Base-by-base conservation (phyloP, 2,888 invertebrate species). In the Protonemura montana region DNA sequence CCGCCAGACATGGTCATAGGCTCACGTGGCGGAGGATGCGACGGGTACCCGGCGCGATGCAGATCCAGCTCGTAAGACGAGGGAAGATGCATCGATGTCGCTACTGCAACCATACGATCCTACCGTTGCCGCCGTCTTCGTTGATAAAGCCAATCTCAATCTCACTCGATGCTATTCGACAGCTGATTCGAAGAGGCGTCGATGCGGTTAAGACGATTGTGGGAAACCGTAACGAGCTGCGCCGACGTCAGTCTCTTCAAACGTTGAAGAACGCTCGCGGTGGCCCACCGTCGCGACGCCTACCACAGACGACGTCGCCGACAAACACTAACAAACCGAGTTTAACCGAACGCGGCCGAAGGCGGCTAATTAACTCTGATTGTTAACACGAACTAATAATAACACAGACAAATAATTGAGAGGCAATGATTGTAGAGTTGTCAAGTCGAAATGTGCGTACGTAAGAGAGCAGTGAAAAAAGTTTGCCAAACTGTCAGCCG, bases 161-260 rank as follows among this genome's bases (percentile, higher is more conserved):
- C 5, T 35, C 59, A 59, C 59, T 59, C 21, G 59, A 13, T 87
- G 87, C 87, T 87, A 91, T 91, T 90, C 87, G 89, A 90, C 89
- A 89, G 91, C 91, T 92, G 35, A 35, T 35, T 35, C 10, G 35
- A 35, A 35, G 35, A 35, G 35, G 59, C 59, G 59, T 59, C 59
- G 59, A 7, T 13, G 91, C 91, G 92, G 89, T 89, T 89, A 90
- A 91, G 92, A 91, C 89, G 89, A 5, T 81, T 27, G 81, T 3
- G 81, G 13, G 7, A 78, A 78, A 29, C 10, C 29, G 27, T 25
- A 6, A 78, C 27, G 29, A 25, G n/a, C 6, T 77, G 77, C 25
- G 77, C 77, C 77, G 26, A 77, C 26, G 80, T 80, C 35, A 35
- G 29, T 13, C 59, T 81, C 81, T 81, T 27, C 30, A 28, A 76